phyloP scores from a whole-genome alignment of 2,113 vertebrate genomes.

The Oncorhynchus tshawytscha region DNA sequence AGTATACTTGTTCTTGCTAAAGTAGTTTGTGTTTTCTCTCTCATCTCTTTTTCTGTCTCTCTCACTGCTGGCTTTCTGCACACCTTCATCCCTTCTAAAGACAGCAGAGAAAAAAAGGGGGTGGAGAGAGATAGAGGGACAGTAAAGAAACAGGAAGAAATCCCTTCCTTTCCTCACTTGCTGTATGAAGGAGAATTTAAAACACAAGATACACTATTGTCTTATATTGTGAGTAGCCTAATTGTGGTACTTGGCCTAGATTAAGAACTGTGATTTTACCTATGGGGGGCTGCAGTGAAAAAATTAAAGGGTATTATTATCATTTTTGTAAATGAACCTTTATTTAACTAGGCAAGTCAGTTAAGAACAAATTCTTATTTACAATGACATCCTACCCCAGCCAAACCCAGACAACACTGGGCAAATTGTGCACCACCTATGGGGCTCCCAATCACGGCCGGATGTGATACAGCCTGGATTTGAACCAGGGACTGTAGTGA shows the following conservation, averaged over 20 bases:
- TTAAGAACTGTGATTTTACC: background rate
- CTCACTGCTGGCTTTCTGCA: constrained; percentile 16
- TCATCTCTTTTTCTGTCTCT: constrained; percentile 39
- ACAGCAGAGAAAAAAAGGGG: constrained; percentile 14
- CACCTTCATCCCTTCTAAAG: constrained; percentile 18
- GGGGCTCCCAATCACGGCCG: no score
- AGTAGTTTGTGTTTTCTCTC: constrained; percentile 41
- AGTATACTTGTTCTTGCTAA: constrained; percentile 34
- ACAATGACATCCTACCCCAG: no score
- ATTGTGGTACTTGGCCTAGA: background rate
- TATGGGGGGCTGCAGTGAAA: background rate
- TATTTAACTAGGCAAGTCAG: no score
- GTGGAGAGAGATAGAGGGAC: constrained; percentile 19
- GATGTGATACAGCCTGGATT: no score
- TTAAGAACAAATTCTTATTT: no score
- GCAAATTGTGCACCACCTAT: no score
- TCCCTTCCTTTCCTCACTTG: background rate
- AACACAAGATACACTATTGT: no score
- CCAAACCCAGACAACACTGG: no score
- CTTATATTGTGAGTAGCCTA: background rate
- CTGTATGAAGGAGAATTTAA: no score
- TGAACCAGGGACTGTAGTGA: no score
- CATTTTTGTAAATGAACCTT: no score
- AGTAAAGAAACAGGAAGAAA: background rate
- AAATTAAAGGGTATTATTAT: background rate